Conservation (phyloP, 2,797 vertebrate genomes). For the Smutsia gigantea region DNA sequence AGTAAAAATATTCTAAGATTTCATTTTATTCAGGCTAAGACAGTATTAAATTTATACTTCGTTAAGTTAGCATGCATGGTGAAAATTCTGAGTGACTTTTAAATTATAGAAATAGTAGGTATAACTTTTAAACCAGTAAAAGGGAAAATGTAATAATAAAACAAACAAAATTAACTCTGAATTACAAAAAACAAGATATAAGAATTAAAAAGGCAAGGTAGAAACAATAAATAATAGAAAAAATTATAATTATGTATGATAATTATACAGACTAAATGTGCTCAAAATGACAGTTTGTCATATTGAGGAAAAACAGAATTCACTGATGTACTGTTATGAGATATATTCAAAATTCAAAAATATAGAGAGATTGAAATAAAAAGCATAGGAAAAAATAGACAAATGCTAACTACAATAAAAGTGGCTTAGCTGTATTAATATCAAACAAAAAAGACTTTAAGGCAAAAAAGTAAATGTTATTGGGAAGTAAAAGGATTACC, state of each 20-base stretch:
- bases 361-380: background rate
- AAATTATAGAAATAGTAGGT: background rate
- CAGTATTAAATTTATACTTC: background rate
- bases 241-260: no score
- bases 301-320: slow-evolving; percentile 34
- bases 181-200: slow-evolving; percentile 9
- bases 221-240: background rate
- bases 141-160: background rate
- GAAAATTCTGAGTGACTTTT: slow-evolving; percentile 11
- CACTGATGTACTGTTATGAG: background rate
- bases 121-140: background rate
- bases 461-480: background rate
- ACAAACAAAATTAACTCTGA: background rate
- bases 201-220: background rate
- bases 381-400: slow-evolving; percentile 9
- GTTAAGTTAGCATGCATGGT: background rate
- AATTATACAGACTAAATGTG: background rate
- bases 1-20: background rate
- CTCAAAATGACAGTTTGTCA: background rate
- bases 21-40: slow-evolving; percentile 13
- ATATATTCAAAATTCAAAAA: background rate
- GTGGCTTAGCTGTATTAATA: background rate
- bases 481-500: background rate
- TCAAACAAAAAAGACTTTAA: slow-evolving; percentile 1
- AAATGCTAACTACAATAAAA: background rate